Conservation (phyloP, 2,113 vertebrate species). For the Tor tambroides region DNA sequence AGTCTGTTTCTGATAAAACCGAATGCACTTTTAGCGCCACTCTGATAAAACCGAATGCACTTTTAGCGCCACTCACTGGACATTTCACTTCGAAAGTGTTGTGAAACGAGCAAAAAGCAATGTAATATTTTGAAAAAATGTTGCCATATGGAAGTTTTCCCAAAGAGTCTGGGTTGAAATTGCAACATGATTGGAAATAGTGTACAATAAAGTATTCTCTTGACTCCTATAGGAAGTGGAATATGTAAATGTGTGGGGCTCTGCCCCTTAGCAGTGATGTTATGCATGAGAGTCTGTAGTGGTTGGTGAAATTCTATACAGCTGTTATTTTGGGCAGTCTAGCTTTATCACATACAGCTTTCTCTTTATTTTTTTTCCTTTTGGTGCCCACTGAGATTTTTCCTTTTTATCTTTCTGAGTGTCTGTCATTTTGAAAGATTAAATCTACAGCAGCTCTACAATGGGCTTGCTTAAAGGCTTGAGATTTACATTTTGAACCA, state of each 20-base stretch:
- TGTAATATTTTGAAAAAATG: not conserved
- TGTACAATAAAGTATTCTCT: not conserved
- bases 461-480: not conserved
- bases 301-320: not conserved
- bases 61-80: not conserved
- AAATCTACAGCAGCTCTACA: constrained; percentile 2
- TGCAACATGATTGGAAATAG: too few relatives aligned
- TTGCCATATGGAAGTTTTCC: not conserved
- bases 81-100: not conserved
- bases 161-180: not conserved
- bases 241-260: not conserved
- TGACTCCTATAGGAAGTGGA: not conserved
- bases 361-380: not conserved
- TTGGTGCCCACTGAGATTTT: not conserved
- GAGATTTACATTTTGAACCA: constrained; percentile 1
- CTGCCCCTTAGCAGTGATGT: not conserved
- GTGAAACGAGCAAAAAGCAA: not conserved
- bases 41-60: too few relatives aligned
- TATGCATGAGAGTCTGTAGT: not conserved
- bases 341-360: not conserved
- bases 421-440: not conserved
- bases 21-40: not conserved
- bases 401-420: not conserved
- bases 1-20: too few relatives aligned
- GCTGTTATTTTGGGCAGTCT: too few relatives aligned